Evolutionary conservation across 2,113 vertebrate species (phyloP).

Genomic region (Otocyon megalotis): DNA sequence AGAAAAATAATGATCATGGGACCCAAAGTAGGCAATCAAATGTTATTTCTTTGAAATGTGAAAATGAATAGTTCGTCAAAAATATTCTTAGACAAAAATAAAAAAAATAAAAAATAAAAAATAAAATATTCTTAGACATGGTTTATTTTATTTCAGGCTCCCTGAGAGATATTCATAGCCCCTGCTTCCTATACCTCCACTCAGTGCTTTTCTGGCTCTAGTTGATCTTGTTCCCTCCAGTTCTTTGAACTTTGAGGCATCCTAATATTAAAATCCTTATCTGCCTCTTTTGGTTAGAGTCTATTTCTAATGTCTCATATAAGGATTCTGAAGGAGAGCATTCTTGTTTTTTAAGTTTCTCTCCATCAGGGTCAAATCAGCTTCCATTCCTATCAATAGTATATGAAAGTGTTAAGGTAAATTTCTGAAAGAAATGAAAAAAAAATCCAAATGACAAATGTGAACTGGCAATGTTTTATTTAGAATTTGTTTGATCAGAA

Average conservation of each 20-base stretch:
- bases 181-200: rapidly evolving
- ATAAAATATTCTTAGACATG: background rate
- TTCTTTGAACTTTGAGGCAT: background rate
- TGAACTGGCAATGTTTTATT: background rate
- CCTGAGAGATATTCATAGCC: background rate
- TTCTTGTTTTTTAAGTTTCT: background rate
- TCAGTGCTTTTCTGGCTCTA: background rate
- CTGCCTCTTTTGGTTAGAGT: background rate
- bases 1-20: background rate
- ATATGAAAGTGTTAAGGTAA: background rate
- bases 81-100: background rate
- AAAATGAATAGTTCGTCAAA: background rate
- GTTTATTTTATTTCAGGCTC: background rate
- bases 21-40: background rate
- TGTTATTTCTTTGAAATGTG: background rate
- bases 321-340: background rate
- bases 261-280: background rate
- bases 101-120: no score
- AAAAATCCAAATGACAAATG: background rate
- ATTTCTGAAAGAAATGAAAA: background rate
- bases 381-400: background rate
- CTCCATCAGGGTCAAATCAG: background rate
- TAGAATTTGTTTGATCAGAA: constrained; percentile 2
- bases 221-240: background rate
- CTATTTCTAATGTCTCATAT: background rate